Conservation (phyloP, 2,888 invertebrate species). For the Idaea aversata region DNA sequence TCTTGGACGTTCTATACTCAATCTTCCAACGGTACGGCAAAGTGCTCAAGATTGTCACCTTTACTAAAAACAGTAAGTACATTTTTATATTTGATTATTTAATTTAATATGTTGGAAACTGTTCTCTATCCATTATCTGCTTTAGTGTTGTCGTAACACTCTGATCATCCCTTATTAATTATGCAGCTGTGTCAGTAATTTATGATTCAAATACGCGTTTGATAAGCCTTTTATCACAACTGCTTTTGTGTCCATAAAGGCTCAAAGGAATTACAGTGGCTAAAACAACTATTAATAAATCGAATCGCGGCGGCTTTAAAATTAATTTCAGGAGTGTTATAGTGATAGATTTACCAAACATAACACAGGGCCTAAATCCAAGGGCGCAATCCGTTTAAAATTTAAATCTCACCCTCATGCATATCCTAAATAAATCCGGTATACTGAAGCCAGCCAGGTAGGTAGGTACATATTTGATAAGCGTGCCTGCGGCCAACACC, state of each 20-base stretch:
- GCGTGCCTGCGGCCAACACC: slow-evolving; percentile 57
- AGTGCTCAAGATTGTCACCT: slow-evolving; percentile 99
- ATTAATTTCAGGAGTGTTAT: slow-evolving; percentile 52
- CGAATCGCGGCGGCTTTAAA: slow-evolving; percentile 57
- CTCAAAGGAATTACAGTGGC: slow-evolving; percentile 50
- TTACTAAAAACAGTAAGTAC: slow-evolving; percentile 99
- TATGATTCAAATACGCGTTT: slow-evolving; percentile 45
- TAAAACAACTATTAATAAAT: slow-evolving; percentile 68
- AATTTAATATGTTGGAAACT: background rate
- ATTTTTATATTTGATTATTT: background rate
- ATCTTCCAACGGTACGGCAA: slow-evolving; percentile 99
- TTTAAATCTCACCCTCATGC: slow-evolving; percentile 80
- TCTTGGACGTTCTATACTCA: slow-evolving; percentile 97
- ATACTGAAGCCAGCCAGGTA: slow-evolving; percentile 67
- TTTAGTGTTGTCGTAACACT: slow-evolving; percentile 10
- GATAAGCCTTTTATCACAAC: slow-evolving; percentile 56
- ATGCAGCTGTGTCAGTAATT: slow-evolving; percentile 42
- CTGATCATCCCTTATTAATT: slow-evolving; percentile 36
- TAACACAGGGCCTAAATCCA: slow-evolving; percentile 71
- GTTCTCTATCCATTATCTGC: background rate
- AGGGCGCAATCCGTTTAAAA: slow-evolving; percentile 80
- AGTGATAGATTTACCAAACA: slow-evolving; percentile 76
- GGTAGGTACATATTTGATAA: slow-evolving; percentile 77
- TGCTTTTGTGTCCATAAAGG: slow-evolving; percentile 42
- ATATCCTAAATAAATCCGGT: slow-evolving; percentile 80